These are phyloP conservation scores for Sitta europaea DNA, from an alignment of 2,113 vertebrate species.

Conservation along the genomic window DNA sequence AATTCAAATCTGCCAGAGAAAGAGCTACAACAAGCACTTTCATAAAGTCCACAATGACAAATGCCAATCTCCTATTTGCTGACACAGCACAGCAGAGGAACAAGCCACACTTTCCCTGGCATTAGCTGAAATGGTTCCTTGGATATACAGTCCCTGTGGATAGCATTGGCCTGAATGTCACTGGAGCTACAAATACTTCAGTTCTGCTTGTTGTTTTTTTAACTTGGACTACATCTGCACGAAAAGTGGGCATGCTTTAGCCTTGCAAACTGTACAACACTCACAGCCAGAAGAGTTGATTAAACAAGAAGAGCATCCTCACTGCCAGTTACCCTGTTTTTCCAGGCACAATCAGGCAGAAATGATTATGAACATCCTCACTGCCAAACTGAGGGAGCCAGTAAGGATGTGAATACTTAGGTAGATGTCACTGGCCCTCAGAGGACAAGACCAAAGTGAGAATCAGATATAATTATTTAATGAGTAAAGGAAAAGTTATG, in stretches of 20 bases:
- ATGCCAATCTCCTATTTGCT: conserved; percentile 13
- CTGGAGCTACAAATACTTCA: neutral
- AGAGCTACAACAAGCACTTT: conserved; percentile 41
- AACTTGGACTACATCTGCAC: neutral
- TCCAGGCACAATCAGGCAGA: neutral
- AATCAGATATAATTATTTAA: neutral
- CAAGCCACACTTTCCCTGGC: neutral
- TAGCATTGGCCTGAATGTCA: neutral
- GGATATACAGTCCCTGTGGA: neutral
- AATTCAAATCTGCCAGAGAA: conserved; percentile 57
- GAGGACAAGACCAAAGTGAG: neutral
- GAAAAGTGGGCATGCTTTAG: neutral
- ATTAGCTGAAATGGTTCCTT: neutral
- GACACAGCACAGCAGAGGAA: neutral
- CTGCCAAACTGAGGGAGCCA: neutral
- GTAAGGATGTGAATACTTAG: neutral
- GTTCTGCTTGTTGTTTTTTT: neutral
- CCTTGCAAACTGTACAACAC: neutral
- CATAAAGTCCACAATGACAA: conserved; percentile 37
- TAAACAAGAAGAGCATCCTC: neutral
- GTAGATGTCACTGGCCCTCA: neutral
- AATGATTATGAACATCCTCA: accelerated
- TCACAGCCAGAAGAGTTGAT: neutral
- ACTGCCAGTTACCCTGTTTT: neutral
- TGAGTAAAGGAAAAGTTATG: neutral